Percentiles rank a stretch among this genome's conserved stretches.
Conservation (phyloP, 2,113 vertebrate genomes). For the Cyphomyrus discorhynchus region DNA sequence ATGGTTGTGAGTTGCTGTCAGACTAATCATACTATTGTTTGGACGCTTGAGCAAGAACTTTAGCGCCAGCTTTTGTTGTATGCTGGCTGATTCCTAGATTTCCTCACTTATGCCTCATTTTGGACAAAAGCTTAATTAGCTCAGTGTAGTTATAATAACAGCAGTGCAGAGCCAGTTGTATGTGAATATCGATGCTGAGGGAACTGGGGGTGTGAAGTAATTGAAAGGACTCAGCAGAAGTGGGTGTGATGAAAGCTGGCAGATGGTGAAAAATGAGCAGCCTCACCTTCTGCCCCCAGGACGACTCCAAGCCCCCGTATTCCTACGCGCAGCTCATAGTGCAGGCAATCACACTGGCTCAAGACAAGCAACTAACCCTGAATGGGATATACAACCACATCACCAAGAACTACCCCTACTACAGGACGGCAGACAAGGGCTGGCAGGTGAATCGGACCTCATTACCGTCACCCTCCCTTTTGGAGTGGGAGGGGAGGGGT, state of each 20-base stretch:
- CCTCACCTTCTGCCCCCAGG: conserved; percentile 53
- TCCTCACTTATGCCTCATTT: background rate
- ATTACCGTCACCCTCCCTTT: background rate
- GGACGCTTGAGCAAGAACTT: background rate
- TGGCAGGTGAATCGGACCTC: conserved; percentile 76
- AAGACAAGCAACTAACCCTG: conserved; percentile 90
- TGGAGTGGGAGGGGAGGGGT: background rate
- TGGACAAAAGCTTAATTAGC: background rate
- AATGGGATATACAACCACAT: conserved; percentile 97
- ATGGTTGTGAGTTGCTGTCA: background rate
- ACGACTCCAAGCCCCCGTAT: conserved; percentile 94
- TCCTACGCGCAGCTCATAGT: conserved; percentile 96
- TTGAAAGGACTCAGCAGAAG: background rate
- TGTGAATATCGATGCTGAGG: background rate
- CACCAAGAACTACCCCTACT: conserved; percentile 95
- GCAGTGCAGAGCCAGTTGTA: background rate
- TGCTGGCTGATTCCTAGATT: background rate
- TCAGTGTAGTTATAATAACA: background rate
- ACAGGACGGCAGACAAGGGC: conserved; percentile 95
- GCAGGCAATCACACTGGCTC: conserved; percentile 89
- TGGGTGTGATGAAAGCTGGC: background rate
- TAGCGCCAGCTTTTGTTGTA: background rate
- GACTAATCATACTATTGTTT: background rate
- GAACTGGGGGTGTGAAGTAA: background rate
- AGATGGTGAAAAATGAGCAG: background rate